Evolutionary conservation across 2,888 invertebrate genomes (phyloP).

Genomic region (Embidobia sp.): DNA sequence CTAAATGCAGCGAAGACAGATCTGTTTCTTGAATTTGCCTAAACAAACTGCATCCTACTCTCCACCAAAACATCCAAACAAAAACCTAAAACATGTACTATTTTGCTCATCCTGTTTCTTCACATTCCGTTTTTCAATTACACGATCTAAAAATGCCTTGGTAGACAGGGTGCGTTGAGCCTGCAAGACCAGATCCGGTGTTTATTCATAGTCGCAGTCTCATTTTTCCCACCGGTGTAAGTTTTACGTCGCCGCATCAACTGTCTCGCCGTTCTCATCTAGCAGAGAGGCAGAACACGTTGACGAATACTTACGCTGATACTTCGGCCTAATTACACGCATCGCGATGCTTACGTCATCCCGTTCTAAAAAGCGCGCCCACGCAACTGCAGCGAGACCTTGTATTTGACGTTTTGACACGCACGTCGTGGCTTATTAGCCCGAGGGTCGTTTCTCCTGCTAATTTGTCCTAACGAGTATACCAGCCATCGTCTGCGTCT

Average conservation of each 20-base stretch:
- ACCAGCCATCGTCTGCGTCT: conserved; percentile 67
- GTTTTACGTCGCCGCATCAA: not conserved
- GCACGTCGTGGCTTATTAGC: conserved; percentile 72
- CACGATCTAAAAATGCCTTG: too few species aligned
- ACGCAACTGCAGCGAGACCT: conserved; percentile 59
- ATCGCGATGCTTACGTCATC: conserved; percentile 53
- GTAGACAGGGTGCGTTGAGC: too few species aligned
- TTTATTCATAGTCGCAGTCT: not conserved
- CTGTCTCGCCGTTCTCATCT: conserved; percentile 1
- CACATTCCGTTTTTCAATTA: too few species aligned
- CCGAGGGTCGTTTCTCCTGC: conserved; percentile 67
- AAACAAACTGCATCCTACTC: too few species aligned
- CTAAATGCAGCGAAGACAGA: too few species aligned
- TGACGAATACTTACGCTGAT: conserved; percentile 16
- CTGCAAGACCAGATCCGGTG: too few species aligned
- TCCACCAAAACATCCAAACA: too few species aligned
- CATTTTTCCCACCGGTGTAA: not conserved
- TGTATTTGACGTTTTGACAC: conserved; percentile 73
- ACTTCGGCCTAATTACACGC: conserved; percentile 43
- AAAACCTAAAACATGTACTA: too few species aligned
- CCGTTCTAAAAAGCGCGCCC: conserved; percentile 56
- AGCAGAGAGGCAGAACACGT: conserved; percentile 3
- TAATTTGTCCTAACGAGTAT: conserved; percentile 75
- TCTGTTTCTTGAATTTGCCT: too few species aligned
- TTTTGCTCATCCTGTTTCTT: too few species aligned